A percentile compares a stretch with the other conserved stretches of the same genome.
phyloP scores from a whole-genome alignment of 1,140 invertebrate species.

The Lordiphosa collinella region DNA sequence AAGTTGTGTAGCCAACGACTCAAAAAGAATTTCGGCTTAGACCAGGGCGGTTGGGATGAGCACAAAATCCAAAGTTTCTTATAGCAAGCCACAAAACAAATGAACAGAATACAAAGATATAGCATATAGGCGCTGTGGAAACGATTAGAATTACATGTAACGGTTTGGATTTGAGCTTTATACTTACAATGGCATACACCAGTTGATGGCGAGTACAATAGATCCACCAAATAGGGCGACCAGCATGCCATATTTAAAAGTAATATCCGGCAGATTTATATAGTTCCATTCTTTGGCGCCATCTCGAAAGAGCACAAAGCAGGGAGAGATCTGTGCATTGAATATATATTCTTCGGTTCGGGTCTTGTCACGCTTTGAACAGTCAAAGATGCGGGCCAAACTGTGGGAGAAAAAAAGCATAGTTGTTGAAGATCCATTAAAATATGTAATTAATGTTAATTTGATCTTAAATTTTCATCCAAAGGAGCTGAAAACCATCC shows the following conservation, averaged over 20 bases:
- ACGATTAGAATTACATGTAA: not conserved
- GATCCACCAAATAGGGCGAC: constrained; percentile 4
- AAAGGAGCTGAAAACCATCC: too few relatives aligned
- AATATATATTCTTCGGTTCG: constrained; percentile 41
- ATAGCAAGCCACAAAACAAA: constrained; percentile 6
- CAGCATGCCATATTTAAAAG: constrained; percentile 56
- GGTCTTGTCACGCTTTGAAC: constrained; percentile 9
- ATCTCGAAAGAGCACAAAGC: constrained; percentile 41
- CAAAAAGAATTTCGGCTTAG: not conserved
- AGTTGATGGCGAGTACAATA: not conserved
- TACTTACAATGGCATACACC: constrained; percentile 7
- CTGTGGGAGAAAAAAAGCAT: too few relatives aligned
- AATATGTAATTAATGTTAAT: too few relatives aligned
- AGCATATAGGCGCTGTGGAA: not conserved
- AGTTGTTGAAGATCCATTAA: too few relatives aligned
- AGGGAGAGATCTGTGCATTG: constrained; percentile 27
- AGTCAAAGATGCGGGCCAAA: constrained; percentile 6
- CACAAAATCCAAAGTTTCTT: constrained; percentile 19
- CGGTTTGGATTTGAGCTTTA: not conserved
- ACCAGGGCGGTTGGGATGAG: not conserved
- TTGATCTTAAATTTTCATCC: too few relatives aligned
- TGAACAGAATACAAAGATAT: not conserved
- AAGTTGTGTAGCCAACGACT: constrained; percentile 9
- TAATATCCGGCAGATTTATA: constrained; percentile 39
- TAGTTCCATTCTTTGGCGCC: constrained; percentile 39